Conservation (phyloP, 2,113 vertebrate species). For the Rissa tridactyla region DNA sequence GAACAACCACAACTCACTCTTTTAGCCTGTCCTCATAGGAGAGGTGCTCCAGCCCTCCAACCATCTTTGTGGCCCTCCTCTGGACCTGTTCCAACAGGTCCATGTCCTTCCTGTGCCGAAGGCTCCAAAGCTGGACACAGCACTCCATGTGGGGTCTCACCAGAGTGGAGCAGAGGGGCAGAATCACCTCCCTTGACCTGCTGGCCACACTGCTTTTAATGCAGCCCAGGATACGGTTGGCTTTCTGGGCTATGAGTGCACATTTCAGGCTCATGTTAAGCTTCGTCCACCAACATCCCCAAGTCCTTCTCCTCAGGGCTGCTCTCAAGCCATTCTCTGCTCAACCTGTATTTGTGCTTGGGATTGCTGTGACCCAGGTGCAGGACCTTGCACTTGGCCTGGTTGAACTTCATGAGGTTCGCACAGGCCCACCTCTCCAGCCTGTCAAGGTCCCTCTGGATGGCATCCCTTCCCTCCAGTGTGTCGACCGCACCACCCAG, state of each 20-base stretch:
- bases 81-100: not conserved
- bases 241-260: not conserved
- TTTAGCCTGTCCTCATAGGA: not conserved
- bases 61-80: not conserved
- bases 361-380: too few species aligned
- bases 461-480: not conserved
- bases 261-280: not conserved
- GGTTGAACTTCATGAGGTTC: too few species aligned
- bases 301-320: not conserved
- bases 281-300: too few species aligned
- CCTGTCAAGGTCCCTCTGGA: not conserved
- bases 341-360: not conserved
- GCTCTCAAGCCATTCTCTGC: too few species aligned
- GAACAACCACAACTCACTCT: not conserved
- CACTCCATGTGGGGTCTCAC: not conserved
- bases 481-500: not conserved
- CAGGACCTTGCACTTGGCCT: too few species aligned
- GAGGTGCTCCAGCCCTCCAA: not conserved
- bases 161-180: not conserved
- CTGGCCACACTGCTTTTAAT: not conserved
- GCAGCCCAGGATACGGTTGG: not conserved
- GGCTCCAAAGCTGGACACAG: not conserved
- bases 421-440: too few species aligned
- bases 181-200: too few species aligned
- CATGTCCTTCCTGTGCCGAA: not conserved